phyloP scores from a whole-genome alignment of 2,797 vertebrate genomes.

The Apodemus agrarius region DNA sequence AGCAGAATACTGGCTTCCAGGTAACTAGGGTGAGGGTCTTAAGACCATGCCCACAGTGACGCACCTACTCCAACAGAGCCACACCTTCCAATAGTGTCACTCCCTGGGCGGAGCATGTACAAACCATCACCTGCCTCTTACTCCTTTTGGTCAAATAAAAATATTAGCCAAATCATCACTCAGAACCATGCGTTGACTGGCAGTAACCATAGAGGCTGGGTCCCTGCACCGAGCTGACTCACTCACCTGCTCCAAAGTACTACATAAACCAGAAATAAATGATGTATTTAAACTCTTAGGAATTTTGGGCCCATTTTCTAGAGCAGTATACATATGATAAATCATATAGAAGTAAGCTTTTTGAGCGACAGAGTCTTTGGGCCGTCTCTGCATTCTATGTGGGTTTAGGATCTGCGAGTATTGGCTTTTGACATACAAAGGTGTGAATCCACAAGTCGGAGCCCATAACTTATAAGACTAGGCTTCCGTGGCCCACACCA shows the following conservation, averaged over 20 bases:
- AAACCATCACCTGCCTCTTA: neutral
- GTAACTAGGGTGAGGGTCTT: no score
- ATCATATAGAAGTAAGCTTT: neutral
- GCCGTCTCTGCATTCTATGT: neutral
- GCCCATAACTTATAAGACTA: neutral
- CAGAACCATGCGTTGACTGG: neutral
- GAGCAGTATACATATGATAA: neutral
- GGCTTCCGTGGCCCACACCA: neutral
- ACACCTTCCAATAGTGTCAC: no score
- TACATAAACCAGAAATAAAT: neutral
- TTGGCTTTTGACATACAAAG: neutral
- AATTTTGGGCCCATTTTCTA: neutral
- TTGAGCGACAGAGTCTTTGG: neutral
- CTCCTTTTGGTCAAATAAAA: neutral
- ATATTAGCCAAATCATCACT: neutral
- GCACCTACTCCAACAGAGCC: no score
- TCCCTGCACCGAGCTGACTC: neutral
- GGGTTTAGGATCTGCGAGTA: neutral
- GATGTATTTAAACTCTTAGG: neutral
- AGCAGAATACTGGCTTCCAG: no score
- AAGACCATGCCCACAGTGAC: no score
- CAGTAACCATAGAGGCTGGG: neutral
- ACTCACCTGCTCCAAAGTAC: slow-evolving; percentile 24
- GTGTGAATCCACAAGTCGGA: neutral
- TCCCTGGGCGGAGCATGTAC: no score